Evolutionary conservation across 2,888 invertebrate species (phyloP).

Genomic region (Rugalucina vietnamica): DNA sequence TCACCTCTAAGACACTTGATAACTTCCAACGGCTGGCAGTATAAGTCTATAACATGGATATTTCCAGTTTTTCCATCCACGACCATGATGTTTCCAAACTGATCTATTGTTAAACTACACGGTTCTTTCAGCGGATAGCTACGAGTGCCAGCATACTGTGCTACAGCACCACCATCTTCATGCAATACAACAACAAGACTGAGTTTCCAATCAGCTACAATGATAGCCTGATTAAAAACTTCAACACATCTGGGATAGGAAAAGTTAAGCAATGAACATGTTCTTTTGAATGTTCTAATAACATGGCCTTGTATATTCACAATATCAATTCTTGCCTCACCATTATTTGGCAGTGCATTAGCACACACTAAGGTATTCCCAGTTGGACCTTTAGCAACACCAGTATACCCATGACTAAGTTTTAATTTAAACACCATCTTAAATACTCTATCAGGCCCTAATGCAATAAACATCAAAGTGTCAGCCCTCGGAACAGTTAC

Average conservation of each 20-base stretch:
- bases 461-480: slow-evolving; percentile 36
- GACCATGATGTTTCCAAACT: slow-evolving; percentile 50
- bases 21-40: slow-evolving; percentile 41
- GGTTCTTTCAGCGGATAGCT: slow-evolving; percentile 42
- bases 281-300: slow-evolving; percentile 16
- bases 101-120: slow-evolving; percentile 45
- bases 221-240: slow-evolving; percentile 33
- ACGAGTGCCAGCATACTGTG: slow-evolving; percentile 48
- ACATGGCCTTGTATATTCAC: slow-evolving; percentile 38
- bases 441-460: background rate
- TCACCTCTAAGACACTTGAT: slow-evolving; percentile 37
- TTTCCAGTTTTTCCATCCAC: slow-evolving; percentile 46
- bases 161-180: slow-evolving; percentile 41
- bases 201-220: slow-evolving; percentile 50
- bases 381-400: slow-evolving; percentile 44
- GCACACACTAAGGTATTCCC: slow-evolving; percentile 52
- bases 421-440: slow-evolving; percentile 36
- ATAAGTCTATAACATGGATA: slow-evolving; percentile 50
- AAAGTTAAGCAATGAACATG: slow-evolving; percentile 22
- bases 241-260: slow-evolving; percentile 41
- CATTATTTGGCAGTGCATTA: slow-evolving; percentile 1
- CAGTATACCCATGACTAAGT: slow-evolving; percentile 22
- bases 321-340: slow-evolving; percentile 37
- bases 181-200: slow-evolving; percentile 39
- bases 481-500: slow-evolving; percentile 38